These are phyloP conservation scores for Porites cylindrica DNA, from an alignment of 92 coral and sea anemone species.

Conservation along the genomic window DNA sequence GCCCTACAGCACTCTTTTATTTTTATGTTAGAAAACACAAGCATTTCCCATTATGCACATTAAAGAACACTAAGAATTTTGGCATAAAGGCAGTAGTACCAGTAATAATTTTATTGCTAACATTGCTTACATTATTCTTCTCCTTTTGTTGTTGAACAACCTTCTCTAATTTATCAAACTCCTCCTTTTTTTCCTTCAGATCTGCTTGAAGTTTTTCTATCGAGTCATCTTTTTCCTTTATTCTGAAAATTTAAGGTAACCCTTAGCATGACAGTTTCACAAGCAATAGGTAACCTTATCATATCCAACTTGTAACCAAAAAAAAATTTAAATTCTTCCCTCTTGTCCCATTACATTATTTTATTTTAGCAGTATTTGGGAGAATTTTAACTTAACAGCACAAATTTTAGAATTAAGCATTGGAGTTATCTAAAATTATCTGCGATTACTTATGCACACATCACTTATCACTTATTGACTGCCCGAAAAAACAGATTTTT, in stretches of 20 bases:
- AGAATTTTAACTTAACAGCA: too few species aligned
- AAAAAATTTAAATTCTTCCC: too few species aligned
- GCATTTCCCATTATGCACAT: neutral
- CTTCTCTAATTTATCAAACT: slow-evolving; percentile 67
- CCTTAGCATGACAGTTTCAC: neutral
- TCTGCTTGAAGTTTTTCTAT: slow-evolving; percentile 73
- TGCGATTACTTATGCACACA: too few species aligned
- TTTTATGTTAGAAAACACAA: neutral
- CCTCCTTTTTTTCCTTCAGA: slow-evolving; percentile 66
- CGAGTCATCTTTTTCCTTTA: slow-evolving; percentile 63
- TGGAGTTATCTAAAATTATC: too few species aligned
- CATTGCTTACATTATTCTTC: slow-evolving; percentile 90
- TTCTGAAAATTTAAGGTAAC: neutral
- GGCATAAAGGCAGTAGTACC: neutral
- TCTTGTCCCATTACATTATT: too few species aligned
- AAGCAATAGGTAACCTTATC: neutral
- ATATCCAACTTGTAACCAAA: too few species aligned
- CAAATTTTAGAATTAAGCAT: too few species aligned
- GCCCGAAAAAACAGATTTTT: too few species aligned
- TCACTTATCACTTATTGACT: too few species aligned
- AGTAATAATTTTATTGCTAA: too few species aligned
- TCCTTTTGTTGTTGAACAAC: slow-evolving; percentile 79
- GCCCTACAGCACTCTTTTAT: too few species aligned
- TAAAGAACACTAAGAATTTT: neutral
- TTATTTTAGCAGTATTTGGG: too few species aligned